Evolutionary conservation across 2,888 invertebrate species (phyloP).

Genomic region (Artemia sp.): DNA sequence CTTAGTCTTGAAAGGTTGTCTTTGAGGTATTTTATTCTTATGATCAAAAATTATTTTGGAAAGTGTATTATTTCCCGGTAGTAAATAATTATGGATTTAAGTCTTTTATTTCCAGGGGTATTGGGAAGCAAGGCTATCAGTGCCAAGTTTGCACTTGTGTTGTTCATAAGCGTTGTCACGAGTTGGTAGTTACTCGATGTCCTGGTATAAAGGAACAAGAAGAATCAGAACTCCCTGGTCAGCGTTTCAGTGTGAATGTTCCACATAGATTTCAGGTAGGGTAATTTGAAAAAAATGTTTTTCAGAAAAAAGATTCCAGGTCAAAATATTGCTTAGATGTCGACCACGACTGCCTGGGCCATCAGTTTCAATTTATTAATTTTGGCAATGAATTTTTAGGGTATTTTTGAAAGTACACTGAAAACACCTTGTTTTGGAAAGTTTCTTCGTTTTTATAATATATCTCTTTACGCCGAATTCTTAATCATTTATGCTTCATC

Average conservation of each 20-base stretch:
- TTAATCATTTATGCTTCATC: no score
- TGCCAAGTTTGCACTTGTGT: constrained; percentile 99
- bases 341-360: no score
- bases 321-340: no score
- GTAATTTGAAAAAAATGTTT: neutral
- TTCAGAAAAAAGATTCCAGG: no score
- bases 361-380: no score
- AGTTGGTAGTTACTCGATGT: constrained; percentile 91
- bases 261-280: constrained; percentile 65
- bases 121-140: constrained; percentile 93
- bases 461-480: no score
- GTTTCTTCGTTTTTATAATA: no score
- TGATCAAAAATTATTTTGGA: neutral
- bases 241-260: constrained; percentile 92
- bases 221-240: constrained; percentile 40
- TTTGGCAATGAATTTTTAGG: no score
- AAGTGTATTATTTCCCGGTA: neutral
- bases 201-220: constrained; percentile 81
- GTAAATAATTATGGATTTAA: constrained; percentile 16
- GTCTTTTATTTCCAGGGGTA: constrained; percentile 53
- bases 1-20: no score
- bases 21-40: neutral
- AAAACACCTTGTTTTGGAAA: no score
- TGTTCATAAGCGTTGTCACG: constrained; percentile 97
- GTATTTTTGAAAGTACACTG: no score